phyloP scores from a whole-genome alignment of 2,888 invertebrate species.

The Parelbella ahira region DNA sequence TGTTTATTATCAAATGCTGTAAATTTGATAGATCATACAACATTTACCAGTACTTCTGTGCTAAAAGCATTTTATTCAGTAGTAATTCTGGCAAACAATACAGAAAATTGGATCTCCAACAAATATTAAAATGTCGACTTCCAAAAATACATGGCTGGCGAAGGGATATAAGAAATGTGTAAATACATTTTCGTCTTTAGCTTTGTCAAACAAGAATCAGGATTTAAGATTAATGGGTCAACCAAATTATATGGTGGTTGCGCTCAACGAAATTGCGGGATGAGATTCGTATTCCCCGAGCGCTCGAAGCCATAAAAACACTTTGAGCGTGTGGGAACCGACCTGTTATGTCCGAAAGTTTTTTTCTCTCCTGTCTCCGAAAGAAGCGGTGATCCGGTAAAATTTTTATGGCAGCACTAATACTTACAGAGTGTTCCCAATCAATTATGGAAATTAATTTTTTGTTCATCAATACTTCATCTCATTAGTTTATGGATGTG shows the following conservation, averaged over 20 bases:
- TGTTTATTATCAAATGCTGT: no score
- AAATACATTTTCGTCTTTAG: conserved; percentile 21
- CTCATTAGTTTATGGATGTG: conserved; percentile 16
- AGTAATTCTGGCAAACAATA: conserved; percentile 1
- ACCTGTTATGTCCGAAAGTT: conserved; percentile 43
- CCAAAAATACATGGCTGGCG: background rate
- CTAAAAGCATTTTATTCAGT: no score
- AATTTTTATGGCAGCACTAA: conserved; percentile 37
- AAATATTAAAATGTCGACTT: no score
- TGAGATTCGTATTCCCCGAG: conserved; percentile 38
- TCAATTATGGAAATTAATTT: conserved; percentile 31
- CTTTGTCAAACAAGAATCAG: conserved; percentile 58
- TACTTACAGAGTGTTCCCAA: conserved; percentile 34
- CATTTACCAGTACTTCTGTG: no score
- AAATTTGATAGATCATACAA: no score
- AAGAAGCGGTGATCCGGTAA: conserved; percentile 47
- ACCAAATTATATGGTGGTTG: conserved; percentile 68
- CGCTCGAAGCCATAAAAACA: conserved; percentile 51
- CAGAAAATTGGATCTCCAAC: no score
- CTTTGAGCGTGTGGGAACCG: conserved; percentile 62
- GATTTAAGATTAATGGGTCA: conserved; percentile 59
- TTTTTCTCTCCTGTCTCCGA: conserved; percentile 41
- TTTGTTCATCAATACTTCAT: conserved; percentile 19
- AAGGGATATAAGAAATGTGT: conserved; percentile 10
- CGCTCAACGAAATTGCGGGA: conserved; percentile 58